phyloP scores from a whole-genome alignment of 1,140 invertebrate species.

The Panulirus ornatus region DNA sequence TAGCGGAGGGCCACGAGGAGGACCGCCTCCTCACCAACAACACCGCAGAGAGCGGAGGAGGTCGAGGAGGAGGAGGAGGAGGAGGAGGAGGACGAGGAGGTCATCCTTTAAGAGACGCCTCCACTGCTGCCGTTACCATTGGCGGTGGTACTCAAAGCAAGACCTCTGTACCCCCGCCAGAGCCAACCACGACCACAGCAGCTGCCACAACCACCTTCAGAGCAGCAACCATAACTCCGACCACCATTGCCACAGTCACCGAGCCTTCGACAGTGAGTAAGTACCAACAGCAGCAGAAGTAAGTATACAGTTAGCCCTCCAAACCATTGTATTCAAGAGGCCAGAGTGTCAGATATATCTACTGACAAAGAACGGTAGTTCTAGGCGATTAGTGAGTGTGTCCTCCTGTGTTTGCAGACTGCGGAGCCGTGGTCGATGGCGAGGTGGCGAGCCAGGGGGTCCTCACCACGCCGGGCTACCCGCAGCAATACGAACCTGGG shows the following conservation, averaged over 20 bases:
- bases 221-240: background rate
- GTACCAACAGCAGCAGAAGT: no score
- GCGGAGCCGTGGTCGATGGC: constrained; percentile 44
- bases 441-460: constrained; percentile 31
- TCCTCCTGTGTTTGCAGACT: constrained; percentile 40
- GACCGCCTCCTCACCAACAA: no score
- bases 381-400: no score
- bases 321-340: no score
- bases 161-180: background rate
- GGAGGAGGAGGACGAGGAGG: no score
- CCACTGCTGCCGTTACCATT: background rate
- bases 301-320: no score
- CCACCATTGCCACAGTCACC: background rate
- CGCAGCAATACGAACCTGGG: constrained; percentile 42
- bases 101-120: background rate
- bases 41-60: no score
- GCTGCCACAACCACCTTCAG: background rate
- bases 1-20: no score
- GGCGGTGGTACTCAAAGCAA: background rate
- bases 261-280: background rate
- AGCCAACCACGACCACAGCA: background rate
- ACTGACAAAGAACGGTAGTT: no score
- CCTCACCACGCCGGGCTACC: constrained; percentile 49
- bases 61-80: no score
- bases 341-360: no score